Conservation (phyloP, 2,113 vertebrate species). For the Calyptomena viridis region DNA sequence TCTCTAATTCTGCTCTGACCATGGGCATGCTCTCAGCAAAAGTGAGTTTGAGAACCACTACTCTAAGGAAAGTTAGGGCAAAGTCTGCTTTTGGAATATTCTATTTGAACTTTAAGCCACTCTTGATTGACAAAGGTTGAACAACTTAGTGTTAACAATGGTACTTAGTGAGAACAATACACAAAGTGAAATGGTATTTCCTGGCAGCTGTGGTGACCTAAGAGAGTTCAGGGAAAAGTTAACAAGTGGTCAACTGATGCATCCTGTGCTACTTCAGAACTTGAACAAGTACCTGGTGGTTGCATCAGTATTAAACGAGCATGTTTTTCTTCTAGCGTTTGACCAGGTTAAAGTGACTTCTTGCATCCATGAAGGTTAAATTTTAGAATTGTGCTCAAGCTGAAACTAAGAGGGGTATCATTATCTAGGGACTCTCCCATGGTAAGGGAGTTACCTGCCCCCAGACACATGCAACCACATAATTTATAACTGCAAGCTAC, state of each 20-base stretch:
- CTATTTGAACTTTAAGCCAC: not conserved
- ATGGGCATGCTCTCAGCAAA: not conserved
- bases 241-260: not conserved
- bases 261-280: not conserved
- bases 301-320: rapidly evolving
- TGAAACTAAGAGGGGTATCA: not conserved
- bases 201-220: not conserved
- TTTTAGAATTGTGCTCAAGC: not conserved
- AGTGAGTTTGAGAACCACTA: not conserved
- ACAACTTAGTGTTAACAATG: not conserved
- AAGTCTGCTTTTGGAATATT: not conserved
- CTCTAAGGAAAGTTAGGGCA: not conserved
- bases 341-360: not conserved
- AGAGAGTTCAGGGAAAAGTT: not conserved
- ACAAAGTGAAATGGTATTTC: not conserved
- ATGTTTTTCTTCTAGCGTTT: not conserved
- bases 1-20: not conserved
- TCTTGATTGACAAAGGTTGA: not conserved
- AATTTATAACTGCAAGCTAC: not conserved
- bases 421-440: not conserved
- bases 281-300: not conserved
- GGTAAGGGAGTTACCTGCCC: not conserved
- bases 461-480: not conserved
- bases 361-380: not conserved
- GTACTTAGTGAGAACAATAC: not conserved